These are phyloP conservation scores for Corbicula japonica DNA, from an alignment of 2,888 invertebrate species.

Conservation along the genomic window DNA sequence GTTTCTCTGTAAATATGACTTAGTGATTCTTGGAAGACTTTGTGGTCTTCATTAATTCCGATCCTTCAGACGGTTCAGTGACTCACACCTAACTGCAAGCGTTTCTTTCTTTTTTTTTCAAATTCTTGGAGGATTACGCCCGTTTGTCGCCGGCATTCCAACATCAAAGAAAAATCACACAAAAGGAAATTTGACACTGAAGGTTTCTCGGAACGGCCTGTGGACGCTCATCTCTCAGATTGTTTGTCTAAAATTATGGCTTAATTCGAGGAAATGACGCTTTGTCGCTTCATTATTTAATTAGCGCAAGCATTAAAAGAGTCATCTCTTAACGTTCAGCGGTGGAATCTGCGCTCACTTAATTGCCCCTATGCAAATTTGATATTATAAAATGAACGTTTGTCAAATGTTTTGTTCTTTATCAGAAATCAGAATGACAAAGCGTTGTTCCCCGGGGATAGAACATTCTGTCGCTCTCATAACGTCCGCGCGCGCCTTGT, in stretches of 20 bases:
- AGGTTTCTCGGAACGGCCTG: constrained; percentile 21
- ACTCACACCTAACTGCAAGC: constrained; percentile 29
- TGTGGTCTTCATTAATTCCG: constrained; percentile 48
- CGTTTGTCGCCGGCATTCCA: constrained; percentile 42
- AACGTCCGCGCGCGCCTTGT: constrained; percentile 35
- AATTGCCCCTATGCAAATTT: constrained; percentile 68
- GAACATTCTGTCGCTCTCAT: constrained; percentile 41
- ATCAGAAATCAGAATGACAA: constrained; percentile 65
- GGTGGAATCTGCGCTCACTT: constrained; percentile 59
- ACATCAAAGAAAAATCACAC: constrained; percentile 48
- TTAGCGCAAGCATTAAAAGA: constrained; percentile 63
- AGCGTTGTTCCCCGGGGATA: constrained; percentile 43
- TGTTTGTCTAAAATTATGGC: constrained; percentile 61
- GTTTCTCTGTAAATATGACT: too few species aligned
- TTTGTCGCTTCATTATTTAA: constrained; percentile 68
- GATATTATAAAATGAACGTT: constrained; percentile 67
- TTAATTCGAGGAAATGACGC: constrained; percentile 63
- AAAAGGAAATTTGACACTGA: constrained; percentile 52
- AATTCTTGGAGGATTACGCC: constrained; percentile 26
- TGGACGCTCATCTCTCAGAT: constrained; percentile 34
- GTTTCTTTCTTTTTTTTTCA: constrained; percentile 22
- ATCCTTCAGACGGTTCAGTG: constrained; percentile 28
- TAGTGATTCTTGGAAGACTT: too few species aligned
- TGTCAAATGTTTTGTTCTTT: constrained; percentile 68
- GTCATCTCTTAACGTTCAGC: constrained; percentile 45